Evolutionary conservation across 2,113 vertebrate genomes (phyloP).

Genomic region (Rhodinocichla rosea): DNA sequence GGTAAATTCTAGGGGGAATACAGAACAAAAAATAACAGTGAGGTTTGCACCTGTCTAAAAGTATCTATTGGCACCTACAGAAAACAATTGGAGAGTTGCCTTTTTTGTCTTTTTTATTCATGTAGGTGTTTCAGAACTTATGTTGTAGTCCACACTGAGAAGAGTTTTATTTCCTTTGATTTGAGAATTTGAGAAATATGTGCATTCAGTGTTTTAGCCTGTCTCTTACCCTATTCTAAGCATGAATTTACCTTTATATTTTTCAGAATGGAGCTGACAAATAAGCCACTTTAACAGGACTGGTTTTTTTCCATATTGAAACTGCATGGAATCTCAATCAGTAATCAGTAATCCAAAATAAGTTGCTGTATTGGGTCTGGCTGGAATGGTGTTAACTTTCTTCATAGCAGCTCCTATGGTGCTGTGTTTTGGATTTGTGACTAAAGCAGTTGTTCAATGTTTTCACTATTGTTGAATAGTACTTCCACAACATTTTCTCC

Average conservation of each 20-base stretch:
- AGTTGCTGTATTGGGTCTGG: background rate
- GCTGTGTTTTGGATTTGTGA: background rate
- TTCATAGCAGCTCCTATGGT: background rate
- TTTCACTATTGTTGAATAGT: background rate
- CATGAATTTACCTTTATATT: background rate
- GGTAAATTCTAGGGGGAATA: background rate
- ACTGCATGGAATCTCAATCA: background rate
- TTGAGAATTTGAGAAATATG: background rate
- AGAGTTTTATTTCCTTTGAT: background rate
- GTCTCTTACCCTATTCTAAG: background rate
- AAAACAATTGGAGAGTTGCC: background rate
- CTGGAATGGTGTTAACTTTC: background rate
- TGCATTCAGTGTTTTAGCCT: background rate
- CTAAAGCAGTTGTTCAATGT: background rate
- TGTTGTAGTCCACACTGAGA: background rate
- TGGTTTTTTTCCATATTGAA: background rate
- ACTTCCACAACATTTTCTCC: background rate
- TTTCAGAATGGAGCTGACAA: background rate
- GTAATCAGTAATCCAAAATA: background rate
- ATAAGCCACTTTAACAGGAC: background rate
- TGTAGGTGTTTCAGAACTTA: background rate
- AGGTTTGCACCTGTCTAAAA: background rate
- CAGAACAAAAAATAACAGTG: background rate
- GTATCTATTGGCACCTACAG: background rate
- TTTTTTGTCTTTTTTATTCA: background rate